Evolutionary conservation across 2,113 vertebrate genomes (phyloP).

Genomic region (Perognathus longimembris): DNA sequence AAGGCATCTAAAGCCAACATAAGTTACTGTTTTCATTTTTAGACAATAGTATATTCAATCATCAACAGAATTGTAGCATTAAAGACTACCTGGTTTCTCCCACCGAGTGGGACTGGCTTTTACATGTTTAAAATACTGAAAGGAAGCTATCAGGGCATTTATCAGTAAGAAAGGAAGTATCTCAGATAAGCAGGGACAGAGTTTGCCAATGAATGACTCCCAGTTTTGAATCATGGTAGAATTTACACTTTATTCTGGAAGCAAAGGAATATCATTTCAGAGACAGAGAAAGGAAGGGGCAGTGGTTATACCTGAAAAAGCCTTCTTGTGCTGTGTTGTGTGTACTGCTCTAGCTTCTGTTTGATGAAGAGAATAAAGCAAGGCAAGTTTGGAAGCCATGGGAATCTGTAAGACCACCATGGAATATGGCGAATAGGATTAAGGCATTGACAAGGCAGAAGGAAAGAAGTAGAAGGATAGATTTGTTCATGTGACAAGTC

Average conservation of each 20-base stretch:
- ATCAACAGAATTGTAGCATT: not conserved
- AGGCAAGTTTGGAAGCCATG: not conserved
- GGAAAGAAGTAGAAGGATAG: not conserved
- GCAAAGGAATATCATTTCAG: not conserved
- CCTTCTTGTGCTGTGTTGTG: not conserved
- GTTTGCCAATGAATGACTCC: not conserved
- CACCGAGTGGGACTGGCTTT: not conserved
- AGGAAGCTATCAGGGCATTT: not conserved
- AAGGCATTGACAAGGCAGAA: not conserved
- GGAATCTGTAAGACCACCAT: not conserved
- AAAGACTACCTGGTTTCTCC: not conserved
- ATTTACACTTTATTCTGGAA: slow-evolving; percentile 32
- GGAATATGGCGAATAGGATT: not conserved
- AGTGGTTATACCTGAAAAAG: not conserved
- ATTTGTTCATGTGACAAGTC: not conserved
- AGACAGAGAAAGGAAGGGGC: not conserved
- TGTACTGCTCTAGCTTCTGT: not conserved
- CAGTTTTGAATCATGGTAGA: not conserved
- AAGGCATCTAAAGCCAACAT: not conserved
- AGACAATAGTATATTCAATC: not conserved
- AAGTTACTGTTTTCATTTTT: not conserved
- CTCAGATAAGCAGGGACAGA: not conserved
- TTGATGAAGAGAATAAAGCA: not conserved
- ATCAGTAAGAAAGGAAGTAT: not conserved
- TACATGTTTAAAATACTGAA: not conserved